Conservation (phyloP, 2,797 vertebrate species). For the Etheostoma perlongum region DNA sequence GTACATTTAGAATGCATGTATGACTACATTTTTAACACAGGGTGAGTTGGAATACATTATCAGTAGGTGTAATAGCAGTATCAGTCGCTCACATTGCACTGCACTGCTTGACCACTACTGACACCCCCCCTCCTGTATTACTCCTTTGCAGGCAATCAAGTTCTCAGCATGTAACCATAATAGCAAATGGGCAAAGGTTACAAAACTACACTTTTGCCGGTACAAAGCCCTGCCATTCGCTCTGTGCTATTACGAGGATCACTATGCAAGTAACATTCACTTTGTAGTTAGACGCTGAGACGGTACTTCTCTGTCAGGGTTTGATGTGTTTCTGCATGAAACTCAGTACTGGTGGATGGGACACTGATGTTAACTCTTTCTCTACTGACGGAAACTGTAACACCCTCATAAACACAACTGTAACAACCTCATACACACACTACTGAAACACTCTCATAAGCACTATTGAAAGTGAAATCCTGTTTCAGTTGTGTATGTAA, state of each 20-base stretch:
- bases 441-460: background rate
- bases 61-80: slow-evolving; percentile 21
- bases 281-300: slow-evolving; percentile 47
- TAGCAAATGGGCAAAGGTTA: slow-evolving; percentile 23
- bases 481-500: too few relatives aligned
- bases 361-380: slow-evolving; percentile 12
- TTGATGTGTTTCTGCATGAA: slow-evolving; percentile 39
- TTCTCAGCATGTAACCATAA: slow-evolving; percentile 55
- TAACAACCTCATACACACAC: too few relatives aligned
- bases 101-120: slow-evolving; percentile 51
- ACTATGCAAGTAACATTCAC: slow-evolving; percentile 21
- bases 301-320: slow-evolving; percentile 25
- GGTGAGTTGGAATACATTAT: slow-evolving; percentile 18
- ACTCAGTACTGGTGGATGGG: background rate
- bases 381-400: background rate
- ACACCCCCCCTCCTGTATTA: slow-evolving; percentile 24
- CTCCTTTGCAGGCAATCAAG: slow-evolving; percentile 56
- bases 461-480: too few relatives aligned
- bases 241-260: slow-evolving; percentile 9
- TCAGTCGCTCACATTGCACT: slow-evolving; percentile 31
- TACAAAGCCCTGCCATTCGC: slow-evolving; percentile 16
- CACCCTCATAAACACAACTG: too few relatives aligned
- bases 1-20: slow-evolving; percentile 6
- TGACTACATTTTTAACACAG: background rate
- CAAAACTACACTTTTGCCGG: background rate